Base-by-base conservation (phyloP, 1,140 invertebrate species). In the Hylyphantes graminicola region DNA sequence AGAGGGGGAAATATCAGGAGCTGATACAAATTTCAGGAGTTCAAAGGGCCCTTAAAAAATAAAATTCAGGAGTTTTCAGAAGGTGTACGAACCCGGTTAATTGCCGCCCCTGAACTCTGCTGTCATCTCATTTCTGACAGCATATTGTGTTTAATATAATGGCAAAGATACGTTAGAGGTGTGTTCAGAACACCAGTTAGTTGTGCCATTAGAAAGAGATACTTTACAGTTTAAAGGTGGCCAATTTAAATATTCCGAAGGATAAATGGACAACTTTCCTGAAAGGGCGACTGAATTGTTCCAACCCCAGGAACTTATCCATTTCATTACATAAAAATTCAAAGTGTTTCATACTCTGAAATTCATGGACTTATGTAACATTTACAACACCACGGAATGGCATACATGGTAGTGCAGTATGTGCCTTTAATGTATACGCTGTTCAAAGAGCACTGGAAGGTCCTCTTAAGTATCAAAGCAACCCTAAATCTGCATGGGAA, bases 301-400 rank as follows among this genome's bases (percentile, higher is more conserved):
- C 96, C 0, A 88, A 97, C 10, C 95, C 95, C 0, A n/a, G 96
- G 96, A 0, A 94, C 97, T 63, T 95, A 95, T 88, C 96, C 97
- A 0, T 98, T 98, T 90, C 96, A 98, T 90, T 98, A 96, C 88
- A 94, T 98, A 89, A 95, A 98, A 89, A 94, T 98, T 7, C 96
- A 97, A 90, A 94, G 94, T 76, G 90, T 90, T 53, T 64, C 86
- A 17, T 97, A 96, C 88, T 90, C 96, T 57, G 92, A 94, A 0
- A 92, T 94, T 76, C 93, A 97, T 88, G 93, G 94, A 86, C 91
- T 97, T 21, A 91, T 98, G 65, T 98, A 98, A 95, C 96, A 0
- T 98, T 99, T 88, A 96, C 94, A 17, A 98, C 97, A 10, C 94
- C 96, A 9, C 92, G 94, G 15, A 98, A 98, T 88, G 94, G 95